phyloP scores from a whole-genome alignment of 1,140 invertebrate genomes.

The Tetranychus urticae region DNA sequence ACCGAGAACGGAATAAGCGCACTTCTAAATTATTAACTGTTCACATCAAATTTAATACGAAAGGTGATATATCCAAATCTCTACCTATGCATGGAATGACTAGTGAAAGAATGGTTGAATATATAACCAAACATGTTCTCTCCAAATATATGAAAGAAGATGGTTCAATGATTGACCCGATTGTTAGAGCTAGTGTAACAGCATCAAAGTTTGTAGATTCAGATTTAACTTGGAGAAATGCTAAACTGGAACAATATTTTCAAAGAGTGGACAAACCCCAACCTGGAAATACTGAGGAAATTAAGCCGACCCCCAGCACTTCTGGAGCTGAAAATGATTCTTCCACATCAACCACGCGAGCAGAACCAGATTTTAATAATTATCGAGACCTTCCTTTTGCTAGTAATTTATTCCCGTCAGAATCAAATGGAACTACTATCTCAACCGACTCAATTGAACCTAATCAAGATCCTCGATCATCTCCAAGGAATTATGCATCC shows the following conservation, averaged over 20 bases:
- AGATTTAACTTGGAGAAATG: neutral
- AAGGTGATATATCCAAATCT: neutral
- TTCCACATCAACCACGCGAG: neutral
- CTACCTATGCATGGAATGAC: constrained; percentile 2
- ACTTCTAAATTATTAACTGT: constrained; percentile 9
- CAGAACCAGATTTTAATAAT: neutral
- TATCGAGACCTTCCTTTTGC: neutral
- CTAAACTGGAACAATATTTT: neutral
- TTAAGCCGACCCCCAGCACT: neutral
- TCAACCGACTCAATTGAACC: neutral
- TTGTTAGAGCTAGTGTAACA: constrained; percentile 4
- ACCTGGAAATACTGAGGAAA: neutral
- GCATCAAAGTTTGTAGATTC: constrained; percentile 9
- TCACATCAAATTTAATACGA: neutral
- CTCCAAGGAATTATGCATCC: neutral
- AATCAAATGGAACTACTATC: neutral
- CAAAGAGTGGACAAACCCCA: neutral
- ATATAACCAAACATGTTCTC: constrained; percentile 3
- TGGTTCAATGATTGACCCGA: constrained; percentile 5
- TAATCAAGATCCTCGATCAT: neutral
- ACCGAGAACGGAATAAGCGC: constrained; percentile 22
- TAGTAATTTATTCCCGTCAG: neutral
- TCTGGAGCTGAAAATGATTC: neutral
- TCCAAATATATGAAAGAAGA: neutral
- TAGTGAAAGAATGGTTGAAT: constrained; percentile 4